Conservation (phyloP, 2,888 invertebrate species). For the Tachina fera region DNA sequence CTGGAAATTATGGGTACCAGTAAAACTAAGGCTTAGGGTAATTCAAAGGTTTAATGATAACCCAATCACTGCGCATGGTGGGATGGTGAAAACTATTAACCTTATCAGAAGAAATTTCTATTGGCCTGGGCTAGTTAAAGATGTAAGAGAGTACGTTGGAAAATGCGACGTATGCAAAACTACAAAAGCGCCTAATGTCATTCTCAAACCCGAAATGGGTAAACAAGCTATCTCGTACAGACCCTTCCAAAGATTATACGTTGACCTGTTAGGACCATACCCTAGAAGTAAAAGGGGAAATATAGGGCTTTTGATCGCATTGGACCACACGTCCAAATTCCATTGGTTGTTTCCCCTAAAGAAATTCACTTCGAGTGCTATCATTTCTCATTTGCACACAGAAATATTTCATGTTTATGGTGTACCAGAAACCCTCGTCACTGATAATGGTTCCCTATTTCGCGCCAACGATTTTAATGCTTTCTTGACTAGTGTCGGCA, state of each 20-base stretch:
- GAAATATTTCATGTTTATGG: conserved; percentile 70
- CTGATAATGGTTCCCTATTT: conserved; percentile 75
- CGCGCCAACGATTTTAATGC: conserved; percentile 59
- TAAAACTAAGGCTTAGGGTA: not conserved
- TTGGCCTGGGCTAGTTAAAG: no score
- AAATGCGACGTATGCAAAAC: no score
- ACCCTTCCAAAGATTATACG: no score
- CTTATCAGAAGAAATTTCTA: no score
- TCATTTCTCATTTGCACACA: conserved; percentile 19
- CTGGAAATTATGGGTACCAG: conserved; percentile 38
- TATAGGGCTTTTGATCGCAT: not conserved
- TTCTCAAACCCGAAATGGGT: no score
- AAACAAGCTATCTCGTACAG: no score
- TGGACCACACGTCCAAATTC: conserved; percentile 29
- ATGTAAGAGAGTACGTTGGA: no score
- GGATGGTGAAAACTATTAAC: conserved; percentile 21
- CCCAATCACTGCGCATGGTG: conserved; percentile 5
- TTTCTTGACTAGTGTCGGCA: not conserved
- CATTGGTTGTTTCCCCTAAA: conserved; percentile 33
- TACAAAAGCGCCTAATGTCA: no score
- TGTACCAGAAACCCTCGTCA: conserved; percentile 58
- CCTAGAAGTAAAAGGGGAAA: conserved; percentile 27
- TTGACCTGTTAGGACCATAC: not conserved
- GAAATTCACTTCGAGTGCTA: conserved; percentile 22
- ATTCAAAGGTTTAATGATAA: not conserved